A percentile compares a stretch with the other conserved stretches of the same genome.
These are phyloP conservation scores for Phymorhynchus buccinoides DNA, from an alignment of 1,140 invertebrate species.

Conservation along the genomic window DNA sequence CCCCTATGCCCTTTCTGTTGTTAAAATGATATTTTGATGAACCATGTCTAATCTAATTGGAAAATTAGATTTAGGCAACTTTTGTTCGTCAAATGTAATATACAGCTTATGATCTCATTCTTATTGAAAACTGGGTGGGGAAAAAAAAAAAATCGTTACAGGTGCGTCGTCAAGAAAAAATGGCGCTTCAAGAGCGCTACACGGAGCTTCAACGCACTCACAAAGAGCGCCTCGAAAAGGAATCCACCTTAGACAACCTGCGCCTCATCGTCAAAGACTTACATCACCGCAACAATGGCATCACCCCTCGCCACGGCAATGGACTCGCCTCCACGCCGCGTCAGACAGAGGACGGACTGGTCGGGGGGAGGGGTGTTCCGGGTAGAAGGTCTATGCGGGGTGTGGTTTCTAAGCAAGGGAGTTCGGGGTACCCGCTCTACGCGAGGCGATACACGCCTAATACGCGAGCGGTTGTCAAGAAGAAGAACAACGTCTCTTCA, in stretches of 20 bases:
- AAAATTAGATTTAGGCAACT: too few relatives aligned
- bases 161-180: slow-evolving; percentile 29
- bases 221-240: not conserved
- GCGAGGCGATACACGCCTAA: not conserved
- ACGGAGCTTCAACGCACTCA: not conserved
- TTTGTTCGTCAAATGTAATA: too few relatives aligned
- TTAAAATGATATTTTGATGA: too few relatives aligned
- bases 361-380: not conserved
- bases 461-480: too few relatives aligned
- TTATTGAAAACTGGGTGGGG: slow-evolving; percentile 42
- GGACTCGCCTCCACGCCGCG: too few relatives aligned
- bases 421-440: too few relatives aligned
- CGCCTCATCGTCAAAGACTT: not conserved
- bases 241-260: not conserved
- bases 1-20: too few relatives aligned
- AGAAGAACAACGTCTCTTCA: too few relatives aligned
- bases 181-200: slow-evolving; percentile 3
- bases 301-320: not conserved
- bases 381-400: not conserved
- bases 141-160: slow-evolving; percentile 37
- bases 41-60: too few relatives aligned
- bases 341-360: too few relatives aligned
- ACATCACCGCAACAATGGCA: not conserved
- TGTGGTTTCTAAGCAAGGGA: not conserved
- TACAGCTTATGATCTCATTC: too few relatives aligned